Evolutionary conservation across 2,888 invertebrate species (phyloP), one percentile per base, ranked within the genome.

Genomic region (Cosmia pyralina): DNA sequence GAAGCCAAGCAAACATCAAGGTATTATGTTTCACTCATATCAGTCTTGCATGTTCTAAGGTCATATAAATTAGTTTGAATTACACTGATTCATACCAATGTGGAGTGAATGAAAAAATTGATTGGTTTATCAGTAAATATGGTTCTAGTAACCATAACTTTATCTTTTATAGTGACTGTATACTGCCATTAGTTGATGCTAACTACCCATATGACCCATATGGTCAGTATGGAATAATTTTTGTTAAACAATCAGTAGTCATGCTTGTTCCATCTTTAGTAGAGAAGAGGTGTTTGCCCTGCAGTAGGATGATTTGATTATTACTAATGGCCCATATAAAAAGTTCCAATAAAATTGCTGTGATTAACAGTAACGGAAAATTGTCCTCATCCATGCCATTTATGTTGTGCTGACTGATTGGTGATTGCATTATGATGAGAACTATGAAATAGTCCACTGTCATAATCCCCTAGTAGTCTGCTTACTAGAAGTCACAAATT

Each of bases 11-110:
- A 48, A 53, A 22, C 44, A 53, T 34, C 13, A 68, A 63, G 15
- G 46, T 64, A 59, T 52, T 60, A 48, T 22, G 15, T 64, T 55
- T 50, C 57, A 62, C 17, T 60, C 15, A 59, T 17, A 48, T 28
- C 6, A 69, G 58, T 69, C 44, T 65, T 68, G 19, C 50, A 72
- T 72, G 38, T 75, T 59, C 4, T 52, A 59, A 73, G 79, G 79
- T 79, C 79, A 76, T 70, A 63, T 69, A 75, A 72, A 76, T 74
- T 74, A 52, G 59, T 64, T 59, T 11, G 34, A 64, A 59, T 64
- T 64, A 22, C 44, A 38, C 48, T 60, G 64, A 67, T 66, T 77
- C 66, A 77, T 59, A 68, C 38, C 17, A 0, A 67, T 53, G 34
- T 34, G 10, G 34, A 63, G 22, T 53, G 65, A 74, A 77, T 78